Base-by-base conservation (phyloP, 2,888 invertebrate species). In the Frankliniella intonsa region DNA sequence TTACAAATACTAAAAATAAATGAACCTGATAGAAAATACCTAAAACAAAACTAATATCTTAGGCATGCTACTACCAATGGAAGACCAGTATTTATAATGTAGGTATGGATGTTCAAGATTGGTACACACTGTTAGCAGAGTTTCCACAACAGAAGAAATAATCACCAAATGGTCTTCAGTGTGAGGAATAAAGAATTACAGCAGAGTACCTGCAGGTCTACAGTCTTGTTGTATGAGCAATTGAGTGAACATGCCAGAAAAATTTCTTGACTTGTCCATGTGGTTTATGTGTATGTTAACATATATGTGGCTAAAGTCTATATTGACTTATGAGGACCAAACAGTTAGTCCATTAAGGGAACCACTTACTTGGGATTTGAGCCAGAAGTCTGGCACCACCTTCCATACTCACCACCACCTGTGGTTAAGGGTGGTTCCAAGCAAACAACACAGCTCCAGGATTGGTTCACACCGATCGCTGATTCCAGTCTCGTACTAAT, bases 401-500 rank as follows among this genome's bases (percentile, higher is more conserved):
- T 76, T 76, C 69, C 69, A 76, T 76, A 76, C 69, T 76, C 69
- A 76, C 69, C 69, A 22, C 69, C 69, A 76, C 69, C 69, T 11
- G 25, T 76, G 69, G 25, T 76, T 10, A 25, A 25, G 12, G 69
- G 69, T 76, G 69, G 69, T 76, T 76, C 69, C 69, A 25, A 76
- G 69, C n/a, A 76, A 76, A 76, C 69, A 76, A 76, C 69, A 62
- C 62, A 62, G 69, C 25, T 76, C 69, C 69, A 76, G 69, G 69
- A 76, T 76, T 76, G 69, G 69, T 76, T 76, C 69, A 76, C 69
- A 76, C 69, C 69, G 69, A 25, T 76, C 69, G 69, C 69, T 76
- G 69, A 76, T 76, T 76, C 69, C 69, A 76, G 69, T 76, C 69
- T 76, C 69, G 69, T 76, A 76, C 69, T 76, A 76, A 76, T 76